These are phyloP conservation scores for Paedocypris sp. DNA, from an alignment of 2,113 vertebrate species.

Conservation along the genomic window DNA sequence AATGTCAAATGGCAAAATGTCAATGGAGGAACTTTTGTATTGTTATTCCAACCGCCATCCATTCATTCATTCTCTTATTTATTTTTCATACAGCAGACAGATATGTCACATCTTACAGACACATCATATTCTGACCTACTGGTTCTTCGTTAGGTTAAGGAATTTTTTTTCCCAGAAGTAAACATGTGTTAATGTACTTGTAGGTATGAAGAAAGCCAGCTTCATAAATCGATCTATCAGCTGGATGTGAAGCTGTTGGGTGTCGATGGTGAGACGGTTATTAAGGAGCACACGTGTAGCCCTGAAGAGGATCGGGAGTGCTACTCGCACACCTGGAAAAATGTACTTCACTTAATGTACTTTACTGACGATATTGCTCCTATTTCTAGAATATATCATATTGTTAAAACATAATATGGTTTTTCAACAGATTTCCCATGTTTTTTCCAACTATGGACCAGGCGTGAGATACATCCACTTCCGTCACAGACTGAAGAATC, in stretches of 20 bases:
- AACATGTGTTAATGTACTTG: not conserved
- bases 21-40: no score
- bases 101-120: no score
- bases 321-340: slow-evolving; percentile 62
- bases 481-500: slow-evolving; percentile 67
- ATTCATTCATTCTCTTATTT: not conserved
- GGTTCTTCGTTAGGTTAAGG: no score
- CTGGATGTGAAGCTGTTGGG: slow-evolving; percentile 70
- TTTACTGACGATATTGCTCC: no score
- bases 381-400: not conserved
- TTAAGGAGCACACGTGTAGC: slow-evolving; percentile 53
- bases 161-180: no score
- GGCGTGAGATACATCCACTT: slow-evolving; percentile 68
- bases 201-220: slow-evolving; percentile 76
- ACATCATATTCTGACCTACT: no score
- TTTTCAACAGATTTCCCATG: slow-evolving; percentile 51
- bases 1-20: no score
- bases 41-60: no score
- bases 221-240: slow-evolving; percentile 64
- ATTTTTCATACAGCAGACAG: not conserved
- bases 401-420: not conserved
- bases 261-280: slow-evolving; percentile 53
- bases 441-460: slow-evolving; percentile 56
- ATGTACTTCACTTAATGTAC: slow-evolving; percentile 46
- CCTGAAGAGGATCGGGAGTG: slow-evolving; percentile 40